These are phyloP conservation scores for Oscheius sp. DNA, from an alignment of 2,888 invertebrate genomes.

Conservation along the genomic window DNA sequence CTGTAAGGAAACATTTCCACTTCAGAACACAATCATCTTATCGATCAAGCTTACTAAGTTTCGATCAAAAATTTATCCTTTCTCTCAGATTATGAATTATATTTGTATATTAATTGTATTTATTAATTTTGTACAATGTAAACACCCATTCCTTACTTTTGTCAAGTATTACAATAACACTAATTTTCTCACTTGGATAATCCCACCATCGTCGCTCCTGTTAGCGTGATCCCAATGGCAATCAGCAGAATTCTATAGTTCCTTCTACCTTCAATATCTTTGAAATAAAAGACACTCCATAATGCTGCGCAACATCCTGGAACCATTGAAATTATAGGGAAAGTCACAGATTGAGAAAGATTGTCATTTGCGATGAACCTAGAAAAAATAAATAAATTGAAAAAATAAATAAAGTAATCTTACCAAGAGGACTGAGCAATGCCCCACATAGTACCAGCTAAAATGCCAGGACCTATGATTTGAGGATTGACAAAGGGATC, in stretches of 20 bases:
- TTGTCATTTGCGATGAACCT: constrained; percentile 73
- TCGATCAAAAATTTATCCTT: no score
- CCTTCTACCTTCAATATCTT: constrained; percentile 70
- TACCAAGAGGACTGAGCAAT: constrained; percentile 72
- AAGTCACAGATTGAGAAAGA: constrained; percentile 72
- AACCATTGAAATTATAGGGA: constrained; percentile 73
- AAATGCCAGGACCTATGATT: constrained; percentile 60
- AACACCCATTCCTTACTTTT: no score
- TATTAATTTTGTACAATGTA: no score
- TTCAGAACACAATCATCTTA: no score
- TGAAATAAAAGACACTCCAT: constrained; percentile 73
- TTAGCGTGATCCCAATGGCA: constrained; percentile 59
- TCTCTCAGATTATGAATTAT: no score
- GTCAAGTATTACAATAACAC: no score
- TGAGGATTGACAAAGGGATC: constrained; percentile 71
- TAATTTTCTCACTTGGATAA: constrained; percentile 65
- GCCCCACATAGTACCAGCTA: constrained; percentile 73
- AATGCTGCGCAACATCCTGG: constrained; percentile 71
- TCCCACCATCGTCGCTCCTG: constrained; percentile 66
- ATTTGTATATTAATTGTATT: no score
- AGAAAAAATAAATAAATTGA: background rate
- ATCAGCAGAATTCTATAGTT: constrained; percentile 59
- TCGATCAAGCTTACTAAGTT: no score
- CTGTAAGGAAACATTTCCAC: no score
- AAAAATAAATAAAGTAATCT: background rate